A percentile compares a stretch with the other conserved stretches of the same genome.
Evolutionary conservation across 2,113 vertebrate genomes (phyloP).

Genomic region (Illadopsis cleaveri): DNA sequence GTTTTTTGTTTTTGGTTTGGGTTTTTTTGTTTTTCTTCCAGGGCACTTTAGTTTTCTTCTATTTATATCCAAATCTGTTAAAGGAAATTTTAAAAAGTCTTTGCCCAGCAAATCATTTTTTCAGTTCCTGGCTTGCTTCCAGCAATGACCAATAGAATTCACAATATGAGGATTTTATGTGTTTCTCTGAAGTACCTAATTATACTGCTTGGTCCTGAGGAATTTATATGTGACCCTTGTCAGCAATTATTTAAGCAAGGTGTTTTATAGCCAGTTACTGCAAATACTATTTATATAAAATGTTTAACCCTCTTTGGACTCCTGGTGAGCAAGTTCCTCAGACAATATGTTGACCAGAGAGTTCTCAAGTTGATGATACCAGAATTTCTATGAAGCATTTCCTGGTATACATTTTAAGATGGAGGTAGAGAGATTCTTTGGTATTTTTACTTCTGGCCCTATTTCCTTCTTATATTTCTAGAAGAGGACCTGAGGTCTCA

Average conservation of each 20-base stretch:
- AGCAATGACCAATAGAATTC: constrained; percentile 21
- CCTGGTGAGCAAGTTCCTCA: background rate
- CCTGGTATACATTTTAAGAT: background rate
- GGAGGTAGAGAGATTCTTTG: background rate
- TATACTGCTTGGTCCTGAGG: constrained; percentile 39
- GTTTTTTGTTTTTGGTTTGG: background rate
- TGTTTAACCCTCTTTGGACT: background rate
- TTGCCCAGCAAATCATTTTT: constrained; percentile 2
- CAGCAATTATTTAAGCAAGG: constrained; percentile 55
- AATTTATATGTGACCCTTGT: constrained; percentile 59
- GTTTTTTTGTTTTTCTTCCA: background rate
- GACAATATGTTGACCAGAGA: background rate
- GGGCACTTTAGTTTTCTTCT: background rate
- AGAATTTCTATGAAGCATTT: background rate
- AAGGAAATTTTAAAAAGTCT: background rate
- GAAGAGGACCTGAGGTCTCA: background rate
- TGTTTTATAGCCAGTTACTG: constrained; percentile 57
- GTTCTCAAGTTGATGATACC: background rate
- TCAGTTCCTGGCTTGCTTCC: constrained; percentile 17
- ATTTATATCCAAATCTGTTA: background rate
- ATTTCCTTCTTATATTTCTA: background rate
- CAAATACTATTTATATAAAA: constrained; percentile 51
- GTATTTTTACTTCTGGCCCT: background rate
- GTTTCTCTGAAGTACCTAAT: constrained; percentile 49
- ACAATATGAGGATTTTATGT: constrained; percentile 46